A percentile compares a stretch with the other conserved stretches of the same genome.
Conservation (phyloP, 2,888 invertebrate species). For the Drosophila basisetae region DNA sequence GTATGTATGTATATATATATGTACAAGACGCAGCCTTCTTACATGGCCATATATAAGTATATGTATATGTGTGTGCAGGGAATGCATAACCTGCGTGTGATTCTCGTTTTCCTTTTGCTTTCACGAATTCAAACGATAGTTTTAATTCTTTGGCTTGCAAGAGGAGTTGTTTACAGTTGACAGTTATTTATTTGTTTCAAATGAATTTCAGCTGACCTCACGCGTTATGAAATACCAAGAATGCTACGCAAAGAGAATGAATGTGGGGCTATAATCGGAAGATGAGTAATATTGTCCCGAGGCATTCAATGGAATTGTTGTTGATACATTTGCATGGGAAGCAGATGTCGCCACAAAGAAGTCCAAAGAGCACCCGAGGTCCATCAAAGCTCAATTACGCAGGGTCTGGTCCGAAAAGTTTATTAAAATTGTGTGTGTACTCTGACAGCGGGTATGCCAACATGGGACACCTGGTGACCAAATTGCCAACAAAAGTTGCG, state of each 20-base stretch:
- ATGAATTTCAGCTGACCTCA: background rate
- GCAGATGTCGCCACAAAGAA: constrained; percentile 30
- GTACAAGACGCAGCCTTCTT: background rate
- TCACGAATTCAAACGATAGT: background rate
- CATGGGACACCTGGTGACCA: constrained; percentile 41
- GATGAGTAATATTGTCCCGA: background rate
- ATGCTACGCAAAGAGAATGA: background rate
- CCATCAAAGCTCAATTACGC: constrained; percentile 47
- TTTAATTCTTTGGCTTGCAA: background rate
- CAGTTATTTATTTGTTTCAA: background rate
- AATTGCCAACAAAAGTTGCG: constrained; percentile 54
- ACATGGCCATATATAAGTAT: background rate
- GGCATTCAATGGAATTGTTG: background rate
- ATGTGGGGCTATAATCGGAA: background rate
- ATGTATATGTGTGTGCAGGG: background rate
- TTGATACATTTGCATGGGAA: constrained; percentile 40
- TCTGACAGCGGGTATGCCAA: constrained; percentile 13
- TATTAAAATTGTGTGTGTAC: constrained; percentile 35
- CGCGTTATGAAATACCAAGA: background rate
- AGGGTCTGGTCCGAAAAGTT: constrained; percentile 18
- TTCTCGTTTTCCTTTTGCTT: background rate
- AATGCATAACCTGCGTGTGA: background rate
- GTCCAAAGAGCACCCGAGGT: constrained; percentile 10
- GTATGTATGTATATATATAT: background rate
- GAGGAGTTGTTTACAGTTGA: background rate